These are phyloP conservation scores for Rutilus rutilus DNA, from an alignment of 2,113 vertebrate genomes.

Conservation along the genomic window DNA sequence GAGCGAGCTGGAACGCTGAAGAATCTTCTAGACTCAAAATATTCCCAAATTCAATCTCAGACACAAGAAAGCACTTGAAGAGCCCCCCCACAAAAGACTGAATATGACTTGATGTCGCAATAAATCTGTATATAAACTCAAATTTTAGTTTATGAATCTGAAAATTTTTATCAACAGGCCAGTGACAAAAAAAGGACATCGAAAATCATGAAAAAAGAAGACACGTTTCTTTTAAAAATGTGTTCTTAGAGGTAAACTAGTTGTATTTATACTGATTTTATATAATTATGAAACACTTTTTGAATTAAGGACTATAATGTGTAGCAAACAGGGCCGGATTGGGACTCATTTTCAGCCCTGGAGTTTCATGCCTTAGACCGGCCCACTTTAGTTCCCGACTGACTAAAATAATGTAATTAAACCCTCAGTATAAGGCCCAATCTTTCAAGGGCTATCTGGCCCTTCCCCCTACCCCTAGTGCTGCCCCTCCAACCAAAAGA, in stretches of 20 bases:
- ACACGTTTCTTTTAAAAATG: background rate
- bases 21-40: background rate
- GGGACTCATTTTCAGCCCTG: no score
- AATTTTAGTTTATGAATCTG: background rate
- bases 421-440: no score
- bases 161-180: background rate
- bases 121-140: background rate
- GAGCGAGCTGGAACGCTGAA: background rate
- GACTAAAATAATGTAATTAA: no score
- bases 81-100: background rate
- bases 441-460: no score
- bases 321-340: no score
- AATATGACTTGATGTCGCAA: background rate
- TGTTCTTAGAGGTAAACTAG: background rate
- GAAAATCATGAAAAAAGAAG: background rate
- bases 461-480: no score
- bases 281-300: background rate
- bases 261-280: background rate
- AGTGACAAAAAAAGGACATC: background rate
- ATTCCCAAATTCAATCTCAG: constrained; percentile 19
- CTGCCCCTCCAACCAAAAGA: no score
- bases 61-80: background rate
- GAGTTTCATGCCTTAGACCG: no score
- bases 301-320: background rate
- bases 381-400: no score